phyloP scores from a whole-genome alignment of 2,888 invertebrate genomes.

The Ceriagrion tenellum region DNA sequence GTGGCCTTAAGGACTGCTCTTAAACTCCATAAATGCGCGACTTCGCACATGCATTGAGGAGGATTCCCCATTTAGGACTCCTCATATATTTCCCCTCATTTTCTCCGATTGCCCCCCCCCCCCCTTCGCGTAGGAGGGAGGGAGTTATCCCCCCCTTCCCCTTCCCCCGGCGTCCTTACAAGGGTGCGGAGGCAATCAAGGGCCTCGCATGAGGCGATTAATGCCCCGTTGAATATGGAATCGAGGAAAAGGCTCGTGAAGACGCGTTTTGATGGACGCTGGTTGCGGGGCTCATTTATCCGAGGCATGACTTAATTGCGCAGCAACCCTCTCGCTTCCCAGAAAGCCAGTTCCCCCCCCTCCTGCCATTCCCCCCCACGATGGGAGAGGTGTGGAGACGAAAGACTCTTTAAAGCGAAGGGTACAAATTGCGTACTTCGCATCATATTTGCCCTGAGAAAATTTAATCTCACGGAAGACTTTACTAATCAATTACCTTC shows the following conservation, averaged over 20 bases:
- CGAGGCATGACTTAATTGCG: neutral
- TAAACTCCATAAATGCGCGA: slow-evolving; percentile 22
- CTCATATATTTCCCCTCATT: neutral
- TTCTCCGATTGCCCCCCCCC: neutral
- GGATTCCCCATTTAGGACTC: neutral
- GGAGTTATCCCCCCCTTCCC: too few relatives aligned
- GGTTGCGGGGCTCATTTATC: neutral
- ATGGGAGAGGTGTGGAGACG: too few relatives aligned
- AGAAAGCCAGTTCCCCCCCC: too few relatives aligned
- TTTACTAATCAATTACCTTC: too few relatives aligned
- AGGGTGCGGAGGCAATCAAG: neutral
- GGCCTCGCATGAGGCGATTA: neutral
- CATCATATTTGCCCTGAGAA: neutral
- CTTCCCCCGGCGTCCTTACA: too few relatives aligned
- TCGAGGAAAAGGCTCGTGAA: neutral
- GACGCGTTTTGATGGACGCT: neutral
- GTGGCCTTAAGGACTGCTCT: neutral
- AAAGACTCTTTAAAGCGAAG: neutral
- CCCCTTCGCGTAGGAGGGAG: too few relatives aligned
- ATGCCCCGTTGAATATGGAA: neutral
- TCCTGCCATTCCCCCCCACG: too few relatives aligned
- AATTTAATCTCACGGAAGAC: neutral
- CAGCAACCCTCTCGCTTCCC: neutral
- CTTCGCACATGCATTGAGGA: slow-evolving; percentile 26
- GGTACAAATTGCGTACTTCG: neutral